Evolutionary conservation across 1,140 invertebrate genomes (phyloP).

Genomic region (Meloidogyne floridensis): DNA sequence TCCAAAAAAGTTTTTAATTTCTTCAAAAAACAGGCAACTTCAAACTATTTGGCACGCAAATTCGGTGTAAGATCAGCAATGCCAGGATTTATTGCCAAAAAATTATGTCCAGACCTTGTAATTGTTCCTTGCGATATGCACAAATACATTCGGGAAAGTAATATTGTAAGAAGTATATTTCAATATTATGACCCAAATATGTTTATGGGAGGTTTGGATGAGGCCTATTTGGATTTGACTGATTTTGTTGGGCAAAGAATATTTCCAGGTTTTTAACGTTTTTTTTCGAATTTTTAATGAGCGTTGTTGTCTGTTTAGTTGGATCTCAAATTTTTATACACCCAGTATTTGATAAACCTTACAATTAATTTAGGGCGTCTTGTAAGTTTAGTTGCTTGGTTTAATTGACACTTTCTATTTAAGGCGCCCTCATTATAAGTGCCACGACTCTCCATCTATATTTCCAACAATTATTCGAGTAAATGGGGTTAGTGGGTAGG

Average conservation of each 20-base stretch:
- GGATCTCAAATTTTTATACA: no score
- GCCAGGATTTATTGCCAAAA: conserved; percentile 76
- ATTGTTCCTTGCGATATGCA: conserved; percentile 71
- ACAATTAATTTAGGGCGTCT: no score
- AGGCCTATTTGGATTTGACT: conserved; percentile 74
- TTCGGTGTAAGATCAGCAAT: conserved; percentile 75
- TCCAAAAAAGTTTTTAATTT: no score
- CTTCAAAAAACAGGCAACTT: conserved; percentile 68
- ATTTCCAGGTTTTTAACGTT: conserved; percentile 22
- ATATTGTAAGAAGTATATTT: conserved; percentile 67
- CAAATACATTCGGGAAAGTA: conserved; percentile 70
- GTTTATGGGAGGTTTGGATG: conserved; percentile 72
- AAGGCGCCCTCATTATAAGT: no score
- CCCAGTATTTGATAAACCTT: no score
- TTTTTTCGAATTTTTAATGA: neutral
- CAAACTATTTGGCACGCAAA: conserved; percentile 73
- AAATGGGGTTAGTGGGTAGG: no score
- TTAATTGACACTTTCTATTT: no score
- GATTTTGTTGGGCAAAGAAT: conserved; percentile 67
- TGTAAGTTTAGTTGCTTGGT: no score
- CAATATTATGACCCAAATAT: conserved; percentile 72
- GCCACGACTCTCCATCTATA: no score
- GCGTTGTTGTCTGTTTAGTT: no score
- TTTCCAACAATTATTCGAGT: no score
- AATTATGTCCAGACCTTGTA: conserved; percentile 73